phyloP scores from a whole-genome alignment of 2,888 invertebrate species.

The Apamea anceps region DNA sequence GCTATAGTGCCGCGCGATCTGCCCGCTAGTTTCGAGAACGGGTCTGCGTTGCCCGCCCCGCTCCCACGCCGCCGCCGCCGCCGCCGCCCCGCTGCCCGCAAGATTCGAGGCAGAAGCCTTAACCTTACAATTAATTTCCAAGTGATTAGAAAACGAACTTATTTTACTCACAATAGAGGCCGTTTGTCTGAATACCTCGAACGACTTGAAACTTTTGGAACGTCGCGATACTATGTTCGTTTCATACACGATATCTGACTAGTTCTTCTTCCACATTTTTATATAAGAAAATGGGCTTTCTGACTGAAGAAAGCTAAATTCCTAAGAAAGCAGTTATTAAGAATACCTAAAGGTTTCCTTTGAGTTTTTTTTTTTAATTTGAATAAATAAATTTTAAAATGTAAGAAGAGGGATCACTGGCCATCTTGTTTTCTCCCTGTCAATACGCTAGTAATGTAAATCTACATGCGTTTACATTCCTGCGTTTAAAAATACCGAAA shows the following conservation, averaged over 20 bases:
- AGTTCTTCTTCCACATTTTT: neutral
- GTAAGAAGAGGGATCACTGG: neutral
- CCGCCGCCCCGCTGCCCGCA: no score
- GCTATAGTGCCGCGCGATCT: no score
- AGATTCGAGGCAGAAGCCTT: no score
- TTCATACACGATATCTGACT: neutral
- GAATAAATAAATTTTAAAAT: neutral
- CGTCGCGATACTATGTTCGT: no score
- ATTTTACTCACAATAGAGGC: neutral
- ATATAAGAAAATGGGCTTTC: neutral
- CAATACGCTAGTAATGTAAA: conserved; percentile 13
- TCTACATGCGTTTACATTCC: neutral
- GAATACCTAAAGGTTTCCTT: neutral
- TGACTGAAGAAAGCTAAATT: neutral
- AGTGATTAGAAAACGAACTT: neutral
- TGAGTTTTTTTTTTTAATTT: neutral
- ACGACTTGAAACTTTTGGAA: neutral
- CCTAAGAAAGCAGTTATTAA: neutral
- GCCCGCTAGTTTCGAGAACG: no score
- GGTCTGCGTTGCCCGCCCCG: no score
- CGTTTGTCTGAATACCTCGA: neutral
- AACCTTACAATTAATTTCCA: neutral
- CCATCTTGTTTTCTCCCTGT: neutral
- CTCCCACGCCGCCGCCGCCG: no score
- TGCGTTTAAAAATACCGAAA: conserved; percentile 8